Evolutionary conservation across 2,797 vertebrate genomes (phyloP), one percentile per base, ranked within the genome.

Genomic region (Menidia menidia): DNA sequence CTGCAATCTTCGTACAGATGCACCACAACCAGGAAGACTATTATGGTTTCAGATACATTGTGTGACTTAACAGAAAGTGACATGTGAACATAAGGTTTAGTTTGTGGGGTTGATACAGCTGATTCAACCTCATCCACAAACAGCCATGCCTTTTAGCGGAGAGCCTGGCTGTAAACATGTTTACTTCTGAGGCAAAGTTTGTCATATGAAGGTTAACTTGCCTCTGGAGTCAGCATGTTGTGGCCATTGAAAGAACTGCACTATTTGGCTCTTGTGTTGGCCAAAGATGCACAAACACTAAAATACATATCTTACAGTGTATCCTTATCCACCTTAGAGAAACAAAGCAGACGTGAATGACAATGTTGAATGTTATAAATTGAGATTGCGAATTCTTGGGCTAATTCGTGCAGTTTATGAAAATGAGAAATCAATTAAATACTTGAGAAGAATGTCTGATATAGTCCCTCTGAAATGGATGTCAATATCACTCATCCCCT

Each of bases 401-500:
- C 43, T 69, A 2, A 52, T 12, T 13, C 8, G 32, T 2, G 6
- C 19, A 64, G 31, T 64, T 68, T 33, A 19, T 18, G 58, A 54
- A 56, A 54, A 71, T 41, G 16, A 0, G 1, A 13, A 68, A 67
- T 6, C 52, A 54, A 61, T 63, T 9, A 66, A 68, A 76, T 55
- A 12, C 67, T 78, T 67, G 68, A 78, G 41, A 52, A 42, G 19
- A 57, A 73, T 56, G 19, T 56, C 10, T 6, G 4, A 1, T n/a
- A 51, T 31, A 13, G 44, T 32, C 30, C 60, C 42, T 52, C 45
- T 35, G 35, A 80, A 76, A 58, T 39, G 33, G 50, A 30, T 32
- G 60, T 68, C 47, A 55, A 83, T 82, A 78, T 76, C 51, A 44
- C 50, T 74, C 50, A 41, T 73, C 64, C 73, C 32, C 43, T 59